Evolutionary conservation across 2,888 invertebrate species (phyloP), one percentile per base, ranked within the genome.

Genomic region (Agrenia bidenticulata): DNA sequence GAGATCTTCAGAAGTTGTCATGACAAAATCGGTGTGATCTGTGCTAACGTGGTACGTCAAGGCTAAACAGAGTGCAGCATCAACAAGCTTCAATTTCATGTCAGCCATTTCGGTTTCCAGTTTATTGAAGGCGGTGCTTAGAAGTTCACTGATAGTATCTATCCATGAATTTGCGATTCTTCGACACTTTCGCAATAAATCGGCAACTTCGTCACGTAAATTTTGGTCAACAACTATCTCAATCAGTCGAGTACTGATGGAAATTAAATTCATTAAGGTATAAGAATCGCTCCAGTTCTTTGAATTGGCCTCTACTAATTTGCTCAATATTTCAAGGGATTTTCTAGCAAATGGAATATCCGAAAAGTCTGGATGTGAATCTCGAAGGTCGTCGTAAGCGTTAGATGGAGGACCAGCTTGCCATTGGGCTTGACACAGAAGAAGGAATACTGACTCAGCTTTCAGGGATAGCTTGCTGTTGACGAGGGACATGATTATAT

Each of bases 341-440:
- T 54, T 56, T n/a, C 17, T 2, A 0, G 37, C 39, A 17, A 68
- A 65, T 2, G 21, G 15, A 2, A 26, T 13, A 13, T 54, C 53
- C 11, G 19, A 17, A 2, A 69, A 58, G 24, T 69, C 69, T 0
- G 9, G 0, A 24, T 69, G 69, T 4, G 50, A 49, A 17, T 69
- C 63, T 24, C 63, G 4, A 2, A 26, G 4, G 24, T 23, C 27
- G 23, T 53, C 32, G 2, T 7, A 1, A 11, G 4, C 7, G 17
- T 4, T 11, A 24, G 5, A 5, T 1, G 62, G 37, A 0, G 27
- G 17, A n/a, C 63, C 68, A 4, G 55, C 13, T 37, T 68, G 49
- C 65, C 65, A 69, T 17, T 61, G 9, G 1, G 63, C 37, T 58
- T 66, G 65, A 27, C 59, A 15, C 2, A 66, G 32, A 0, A 69